These are phyloP conservation scores for Sandelia bainsii DNA, from an alignment of 2,797 vertebrate species.

Conservation along the genomic window DNA sequence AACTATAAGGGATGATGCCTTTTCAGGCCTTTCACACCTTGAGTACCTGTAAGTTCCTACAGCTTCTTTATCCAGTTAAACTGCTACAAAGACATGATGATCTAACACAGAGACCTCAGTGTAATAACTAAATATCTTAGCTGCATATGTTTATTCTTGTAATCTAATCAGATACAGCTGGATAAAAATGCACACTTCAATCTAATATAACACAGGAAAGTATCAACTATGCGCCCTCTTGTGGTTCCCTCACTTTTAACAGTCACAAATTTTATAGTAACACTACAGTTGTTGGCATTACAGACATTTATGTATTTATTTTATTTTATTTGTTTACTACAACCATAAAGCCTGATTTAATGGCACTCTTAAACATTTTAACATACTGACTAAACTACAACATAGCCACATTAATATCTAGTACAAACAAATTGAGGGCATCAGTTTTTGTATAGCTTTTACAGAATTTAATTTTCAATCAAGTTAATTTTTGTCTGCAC, in stretches of 20 bases:
- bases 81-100: neutral
- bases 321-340: neutral
- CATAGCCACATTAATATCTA: too few relatives aligned
- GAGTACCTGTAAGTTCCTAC: slow-evolving; percentile 94
- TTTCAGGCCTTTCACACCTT: slow-evolving; percentile 95
- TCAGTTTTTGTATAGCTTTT: neutral
- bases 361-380: too few relatives aligned
- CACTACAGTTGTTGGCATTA: neutral
- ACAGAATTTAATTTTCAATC: neutral
- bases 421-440: neutral
- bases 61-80: neutral
- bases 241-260: slow-evolving; percentile 14
- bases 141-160: neutral
- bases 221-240: slow-evolving; percentile 16
- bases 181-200: neutral
- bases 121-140: neutral
- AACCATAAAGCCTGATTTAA: neutral
- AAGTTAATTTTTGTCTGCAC: neutral
- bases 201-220: neutral
- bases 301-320: neutral
- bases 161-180: neutral
- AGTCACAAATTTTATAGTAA: neutral
- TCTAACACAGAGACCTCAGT: neutral
- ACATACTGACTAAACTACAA: too few relatives aligned
- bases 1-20: slow-evolving; percentile 94